A percentile compares a stretch with the other conserved stretches of the same genome.
These are phyloP conservation scores for Oscheius sp. DNA, from an alignment of 2,888 invertebrate genomes.

Conservation along the genomic window DNA sequence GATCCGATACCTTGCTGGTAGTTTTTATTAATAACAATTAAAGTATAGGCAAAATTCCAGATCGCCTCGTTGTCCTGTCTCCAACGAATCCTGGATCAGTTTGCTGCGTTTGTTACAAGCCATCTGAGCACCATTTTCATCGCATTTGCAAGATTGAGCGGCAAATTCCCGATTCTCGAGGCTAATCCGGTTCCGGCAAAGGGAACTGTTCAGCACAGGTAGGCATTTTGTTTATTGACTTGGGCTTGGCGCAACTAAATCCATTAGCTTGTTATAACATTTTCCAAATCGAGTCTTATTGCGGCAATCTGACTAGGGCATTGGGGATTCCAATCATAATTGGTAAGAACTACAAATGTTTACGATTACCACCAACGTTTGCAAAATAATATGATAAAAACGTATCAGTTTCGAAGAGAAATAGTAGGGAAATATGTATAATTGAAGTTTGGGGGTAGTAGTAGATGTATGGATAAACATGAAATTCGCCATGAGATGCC, in stretches of 20 bases:
- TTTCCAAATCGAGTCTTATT: neutral
- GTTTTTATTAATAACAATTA: too few species aligned
- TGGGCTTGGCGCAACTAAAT: neutral
- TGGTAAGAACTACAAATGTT: too few species aligned
- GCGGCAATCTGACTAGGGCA: too few species aligned
- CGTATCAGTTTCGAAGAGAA: too few species aligned
- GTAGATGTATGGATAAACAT: too few species aligned
- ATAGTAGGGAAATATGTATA: too few species aligned
- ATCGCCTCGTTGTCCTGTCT: constrained; percentile 67
- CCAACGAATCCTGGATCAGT: constrained; percentile 64
- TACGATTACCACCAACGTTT: too few species aligned
- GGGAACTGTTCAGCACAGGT: constrained; percentile 24
- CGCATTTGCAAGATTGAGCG: constrained; percentile 42
- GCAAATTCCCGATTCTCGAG: constrained; percentile 21
- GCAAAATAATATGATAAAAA: too few species aligned
- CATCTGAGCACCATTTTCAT: constrained; percentile 47
- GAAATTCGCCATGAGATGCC: too few species aligned
- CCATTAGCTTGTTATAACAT: neutral
- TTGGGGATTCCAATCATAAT: too few species aligned
- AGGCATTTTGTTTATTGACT: neutral
- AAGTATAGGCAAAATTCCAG: constrained; percentile 39
- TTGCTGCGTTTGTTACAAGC: constrained; percentile 55
- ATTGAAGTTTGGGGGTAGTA: too few species aligned
- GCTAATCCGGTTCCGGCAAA: neutral
- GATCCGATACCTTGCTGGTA: constrained; percentile 56